Percentiles rank a stretch among this genome's conserved stretches.
phyloP scores from a whole-genome alignment of 1,140 invertebrate genomes.

The Trichoplusia ni region DNA sequence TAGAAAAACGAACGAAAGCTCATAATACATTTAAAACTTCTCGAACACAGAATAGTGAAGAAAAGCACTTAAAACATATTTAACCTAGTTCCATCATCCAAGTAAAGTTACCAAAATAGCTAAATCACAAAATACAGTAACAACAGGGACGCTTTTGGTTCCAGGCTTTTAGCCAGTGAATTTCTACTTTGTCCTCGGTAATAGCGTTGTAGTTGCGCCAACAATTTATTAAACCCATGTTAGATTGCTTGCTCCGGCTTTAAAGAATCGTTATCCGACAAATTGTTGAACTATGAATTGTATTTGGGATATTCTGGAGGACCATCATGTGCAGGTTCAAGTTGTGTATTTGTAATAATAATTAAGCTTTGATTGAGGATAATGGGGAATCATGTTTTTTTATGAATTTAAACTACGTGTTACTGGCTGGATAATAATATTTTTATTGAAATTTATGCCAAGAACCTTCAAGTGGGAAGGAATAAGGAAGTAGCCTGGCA shows the following conservation, averaged over 20 bases:
- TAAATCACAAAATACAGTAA: constrained; percentile 21
- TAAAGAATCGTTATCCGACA: constrained; percentile 1
- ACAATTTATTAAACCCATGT: constrained; percentile 21
- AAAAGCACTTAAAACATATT: background rate
- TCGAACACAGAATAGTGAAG: background rate
- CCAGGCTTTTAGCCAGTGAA: constrained; percentile 24
- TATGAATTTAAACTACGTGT: too few species aligned
- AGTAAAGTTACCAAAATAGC: constrained; percentile 7
- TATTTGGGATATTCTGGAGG: background rate
- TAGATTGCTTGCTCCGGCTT: background rate
- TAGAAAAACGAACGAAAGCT: too few species aligned
- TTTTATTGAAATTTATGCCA: too few species aligned
- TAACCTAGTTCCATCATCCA: background rate
- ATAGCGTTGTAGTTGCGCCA: constrained; percentile 23
- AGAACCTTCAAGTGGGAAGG: too few species aligned
- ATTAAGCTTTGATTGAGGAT: background rate
- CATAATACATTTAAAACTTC: too few species aligned
- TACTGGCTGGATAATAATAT: too few species aligned
- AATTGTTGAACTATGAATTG: background rate
- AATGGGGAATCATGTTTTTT: background rate
- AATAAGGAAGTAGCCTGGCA: too few species aligned
- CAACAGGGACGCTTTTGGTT: background rate
- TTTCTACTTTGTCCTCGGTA: constrained; percentile 22
- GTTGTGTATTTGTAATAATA: too few species aligned
- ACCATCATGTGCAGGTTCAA: too few species aligned